Evolutionary conservation across 2,888 invertebrate genomes (phyloP).

Genomic region (Merodon equestris): DNA sequence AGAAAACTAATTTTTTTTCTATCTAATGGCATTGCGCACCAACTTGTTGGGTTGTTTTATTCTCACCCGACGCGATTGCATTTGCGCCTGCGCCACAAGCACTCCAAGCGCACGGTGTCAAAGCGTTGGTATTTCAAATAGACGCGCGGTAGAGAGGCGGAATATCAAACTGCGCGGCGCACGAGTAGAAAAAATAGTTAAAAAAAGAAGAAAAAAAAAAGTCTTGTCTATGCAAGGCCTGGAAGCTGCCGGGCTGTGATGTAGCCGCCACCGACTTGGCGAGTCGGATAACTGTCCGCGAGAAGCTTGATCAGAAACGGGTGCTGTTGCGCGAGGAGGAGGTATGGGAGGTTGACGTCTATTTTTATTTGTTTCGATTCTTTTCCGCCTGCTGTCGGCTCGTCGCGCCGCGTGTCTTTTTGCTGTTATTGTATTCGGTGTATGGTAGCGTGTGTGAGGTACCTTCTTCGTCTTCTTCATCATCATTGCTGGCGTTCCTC

Average conservation of each 20-base stretch:
- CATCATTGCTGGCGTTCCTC: constrained; percentile 25
- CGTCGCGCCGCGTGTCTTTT: no score
- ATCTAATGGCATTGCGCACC: not conserved
- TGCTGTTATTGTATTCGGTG: no score
- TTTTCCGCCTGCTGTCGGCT: no score
- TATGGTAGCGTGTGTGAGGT: constrained; percentile 14
- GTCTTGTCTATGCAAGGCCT: constrained; percentile 24
- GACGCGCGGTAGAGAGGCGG: constrained; percentile 1
- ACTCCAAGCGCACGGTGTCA: constrained; percentile 20
- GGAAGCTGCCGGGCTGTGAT: constrained; percentile 39
- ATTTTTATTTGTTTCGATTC: constrained; percentile 30
- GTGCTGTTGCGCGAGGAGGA: constrained; percentile 1
- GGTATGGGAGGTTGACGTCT: constrained; percentile 32
- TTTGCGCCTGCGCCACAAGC: constrained; percentile 34
- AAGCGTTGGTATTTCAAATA: constrained; percentile 37
- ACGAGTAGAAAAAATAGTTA: not conserved
- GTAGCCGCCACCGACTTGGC: constrained; percentile 47
- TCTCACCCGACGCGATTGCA: constrained; percentile 13
- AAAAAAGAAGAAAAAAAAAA: constrained; percentile 8
- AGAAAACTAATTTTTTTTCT: not conserved
- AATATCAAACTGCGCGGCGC: constrained; percentile 1
- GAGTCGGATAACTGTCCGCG: constrained; percentile 40
- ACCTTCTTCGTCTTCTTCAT: constrained; percentile 16
- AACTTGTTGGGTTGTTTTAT: not conserved
- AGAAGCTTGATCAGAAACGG: not conserved